These are phyloP conservation scores for Austrolebias charrua DNA, from an alignment of 2,797 vertebrate species.

Conservation along the genomic window DNA sequence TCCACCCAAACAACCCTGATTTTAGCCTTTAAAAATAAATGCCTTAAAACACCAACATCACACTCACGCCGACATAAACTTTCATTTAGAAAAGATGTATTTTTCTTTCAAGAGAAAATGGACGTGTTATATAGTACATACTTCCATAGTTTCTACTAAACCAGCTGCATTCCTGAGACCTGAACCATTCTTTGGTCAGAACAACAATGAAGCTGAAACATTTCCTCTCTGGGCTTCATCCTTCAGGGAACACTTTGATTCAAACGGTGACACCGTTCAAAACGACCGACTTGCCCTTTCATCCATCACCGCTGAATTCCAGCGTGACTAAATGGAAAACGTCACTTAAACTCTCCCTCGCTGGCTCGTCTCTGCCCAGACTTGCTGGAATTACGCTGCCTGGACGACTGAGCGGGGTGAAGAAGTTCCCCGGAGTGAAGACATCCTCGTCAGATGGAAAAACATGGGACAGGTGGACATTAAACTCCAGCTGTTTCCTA, in stretches of 20 bases:
- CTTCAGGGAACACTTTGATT: constrained; percentile 28
- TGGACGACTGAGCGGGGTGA: constrained; percentile 23
- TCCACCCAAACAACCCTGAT: neutral
- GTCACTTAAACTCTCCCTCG: constrained; percentile 38
- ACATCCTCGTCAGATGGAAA: constrained; percentile 45
- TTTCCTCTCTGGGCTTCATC: constrained; percentile 19
- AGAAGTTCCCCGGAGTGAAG: constrained; percentile 17
- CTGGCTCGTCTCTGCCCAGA: constrained; percentile 32
- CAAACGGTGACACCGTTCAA: constrained; percentile 29
- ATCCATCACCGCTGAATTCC: constrained; percentile 69
- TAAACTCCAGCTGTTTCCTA: constrained; percentile 67
- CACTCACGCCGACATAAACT: too few relatives aligned
- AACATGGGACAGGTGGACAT: constrained; percentile 41
- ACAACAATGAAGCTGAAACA: neutral
- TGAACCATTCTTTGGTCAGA: neutral
- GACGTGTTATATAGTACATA: too few relatives aligned
- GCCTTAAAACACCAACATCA: too few relatives aligned
- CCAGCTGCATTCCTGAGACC: neutral
- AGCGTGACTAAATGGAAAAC: constrained; percentile 73
- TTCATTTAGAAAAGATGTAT: too few relatives aligned
- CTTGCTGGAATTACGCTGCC: constrained; percentile 63
- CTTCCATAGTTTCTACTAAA: neutral
- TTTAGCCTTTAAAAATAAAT: too few relatives aligned
- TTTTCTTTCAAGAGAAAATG: too few relatives aligned
- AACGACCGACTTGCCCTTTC: constrained; percentile 30